A percentile compares a stretch with the other conserved stretches of the same genome.
These are phyloP conservation scores for Eleutherodactylus coqui DNA, from an alignment of 2,797 vertebrate genomes.

Conservation along the genomic window DNA sequence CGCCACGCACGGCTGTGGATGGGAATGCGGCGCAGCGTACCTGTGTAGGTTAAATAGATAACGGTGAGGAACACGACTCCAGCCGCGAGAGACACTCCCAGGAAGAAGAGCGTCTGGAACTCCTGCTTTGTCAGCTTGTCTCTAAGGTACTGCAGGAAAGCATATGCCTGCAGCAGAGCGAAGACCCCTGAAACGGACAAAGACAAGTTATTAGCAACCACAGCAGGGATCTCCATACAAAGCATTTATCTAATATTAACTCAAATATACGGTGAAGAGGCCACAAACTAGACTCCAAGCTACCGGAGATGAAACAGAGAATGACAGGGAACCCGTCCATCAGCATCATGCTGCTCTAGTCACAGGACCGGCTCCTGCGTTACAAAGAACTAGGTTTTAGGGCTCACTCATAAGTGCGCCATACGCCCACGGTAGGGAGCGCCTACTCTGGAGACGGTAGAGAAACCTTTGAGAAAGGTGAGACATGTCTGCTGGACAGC, in stretches of 20 bases:
- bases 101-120: conserved; percentile 97
- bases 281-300: too few species aligned
- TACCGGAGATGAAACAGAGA: too few species aligned
- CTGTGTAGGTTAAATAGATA: conserved; percentile 98
- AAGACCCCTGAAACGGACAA: conserved; percentile 83
- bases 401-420: too few species aligned
- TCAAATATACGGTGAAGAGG: too few species aligned
- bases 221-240: neutral
- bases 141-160: conserved; percentile 96
- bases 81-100: conserved; percentile 94
- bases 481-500: too few species aligned
- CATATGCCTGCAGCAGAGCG: conserved; percentile 94
- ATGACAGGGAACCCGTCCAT: too few species aligned
- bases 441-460: too few species aligned
- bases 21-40: conserved; percentile 71
- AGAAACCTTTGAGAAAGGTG: too few species aligned
- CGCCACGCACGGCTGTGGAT: neutral
- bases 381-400: too few species aligned
- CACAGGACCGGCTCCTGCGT: too few species aligned
- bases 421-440: too few species aligned
- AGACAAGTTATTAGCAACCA: neutral
- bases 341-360: too few species aligned
- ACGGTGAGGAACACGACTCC: conserved; percentile 94
- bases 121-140: conserved; percentile 96
- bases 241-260: neutral